These are phyloP conservation scores for Craseonycteris thonglongyai DNA, from an alignment of 2,113 vertebrate species.

Conservation along the genomic window DNA sequence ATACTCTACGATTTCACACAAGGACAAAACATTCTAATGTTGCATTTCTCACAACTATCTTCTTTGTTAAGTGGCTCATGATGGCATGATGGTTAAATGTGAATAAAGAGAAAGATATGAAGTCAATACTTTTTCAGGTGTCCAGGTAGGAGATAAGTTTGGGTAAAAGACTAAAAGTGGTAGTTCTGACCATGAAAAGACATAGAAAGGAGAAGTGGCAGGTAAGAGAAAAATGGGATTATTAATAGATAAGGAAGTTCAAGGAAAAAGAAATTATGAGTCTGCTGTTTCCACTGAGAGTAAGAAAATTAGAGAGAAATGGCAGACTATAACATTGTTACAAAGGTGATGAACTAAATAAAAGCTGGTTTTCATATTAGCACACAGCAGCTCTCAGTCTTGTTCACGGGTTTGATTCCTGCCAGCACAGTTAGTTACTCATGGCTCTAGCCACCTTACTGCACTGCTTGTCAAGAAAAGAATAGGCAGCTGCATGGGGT, in stretches of 20 bases:
- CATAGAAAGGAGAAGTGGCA: background rate
- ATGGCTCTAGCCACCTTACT: background rate
- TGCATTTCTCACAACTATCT: background rate
- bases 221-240: background rate
- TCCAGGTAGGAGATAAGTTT: background rate
- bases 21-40: background rate
- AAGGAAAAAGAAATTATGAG: background rate
- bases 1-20: background rate
- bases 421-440: background rate
- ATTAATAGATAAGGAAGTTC: background rate
- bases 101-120: background rate
- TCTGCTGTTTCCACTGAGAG: background rate
- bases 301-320: background rate
- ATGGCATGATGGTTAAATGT: background rate
- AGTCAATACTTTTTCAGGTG: background rate
- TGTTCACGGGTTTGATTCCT: background rate
- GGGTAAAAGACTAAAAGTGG: background rate
- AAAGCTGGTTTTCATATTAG: background rate
- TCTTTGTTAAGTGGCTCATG: background rate
- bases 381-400: background rate
- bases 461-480: conserved; percentile 5
- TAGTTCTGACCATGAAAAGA: background rate
- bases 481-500: conserved; percentile 25
- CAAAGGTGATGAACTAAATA: conserved; percentile 21
- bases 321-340: background rate